These are phyloP conservation scores for Episyrphus balteatus DNA, from an alignment of 1,140 invertebrate species.

Conservation along the genomic window DNA sequence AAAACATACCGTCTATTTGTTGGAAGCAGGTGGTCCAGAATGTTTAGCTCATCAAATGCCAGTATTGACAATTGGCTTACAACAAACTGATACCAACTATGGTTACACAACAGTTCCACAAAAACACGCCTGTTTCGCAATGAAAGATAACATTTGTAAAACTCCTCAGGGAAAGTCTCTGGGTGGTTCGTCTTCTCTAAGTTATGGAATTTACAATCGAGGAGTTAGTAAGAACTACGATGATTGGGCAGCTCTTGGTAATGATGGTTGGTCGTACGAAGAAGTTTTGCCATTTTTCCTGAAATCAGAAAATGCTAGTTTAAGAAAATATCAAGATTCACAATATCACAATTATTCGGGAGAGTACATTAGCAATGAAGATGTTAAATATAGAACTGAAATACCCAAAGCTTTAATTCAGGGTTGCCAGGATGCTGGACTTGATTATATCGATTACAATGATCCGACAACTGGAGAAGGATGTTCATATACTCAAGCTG, in stretches of 20 bases:
- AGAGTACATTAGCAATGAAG: slow-evolving; percentile 40
- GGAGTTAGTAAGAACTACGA: slow-evolving; percentile 63
- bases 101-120: slow-evolving; percentile 50
- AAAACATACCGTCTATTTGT: slow-evolving; percentile 40
- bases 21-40: slow-evolving; percentile 54
- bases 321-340: slow-evolving; percentile 36
- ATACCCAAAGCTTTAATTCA: slow-evolving; percentile 47
- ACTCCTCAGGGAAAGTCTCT: slow-evolving; percentile 48
- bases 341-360: slow-evolving; percentile 43
- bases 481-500: slow-evolving; percentile 54
- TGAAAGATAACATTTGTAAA: slow-evolving; percentile 40
- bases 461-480: slow-evolving; percentile 49
- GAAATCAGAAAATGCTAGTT: slow-evolving; percentile 43
- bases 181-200: slow-evolving; percentile 63
- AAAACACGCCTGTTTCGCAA: slow-evolving; percentile 42
- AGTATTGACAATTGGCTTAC: slow-evolving; percentile 41
- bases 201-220: slow-evolving; percentile 74
- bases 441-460: slow-evolving; percentile 48
- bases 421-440: slow-evolving; percentile 44
- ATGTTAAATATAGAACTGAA: slow-evolving; percentile 40
- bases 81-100: slow-evolving; percentile 49
- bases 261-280: slow-evolving; percentile 55
- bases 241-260: slow-evolving; percentile 53
- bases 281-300: slow-evolving; percentile 54
- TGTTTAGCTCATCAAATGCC: slow-evolving; percentile 54